Evolutionary conservation across 1,140 invertebrate species (phyloP).

Genomic region (Charaxes varanes): DNA sequence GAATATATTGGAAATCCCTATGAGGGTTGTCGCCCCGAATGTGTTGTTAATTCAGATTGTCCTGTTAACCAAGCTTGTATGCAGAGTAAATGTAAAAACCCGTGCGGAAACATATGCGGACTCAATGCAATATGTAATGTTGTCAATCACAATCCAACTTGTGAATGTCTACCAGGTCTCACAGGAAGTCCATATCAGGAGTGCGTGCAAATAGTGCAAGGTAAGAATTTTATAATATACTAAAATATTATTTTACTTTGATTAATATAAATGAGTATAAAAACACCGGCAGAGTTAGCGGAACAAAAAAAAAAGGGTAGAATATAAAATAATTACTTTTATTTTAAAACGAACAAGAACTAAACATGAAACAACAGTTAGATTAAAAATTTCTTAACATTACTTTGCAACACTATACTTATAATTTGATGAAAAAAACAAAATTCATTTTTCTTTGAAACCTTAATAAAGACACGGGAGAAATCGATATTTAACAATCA

Average conservation of each 20-base stretch:
- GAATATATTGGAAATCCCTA: conserved; percentile 79
- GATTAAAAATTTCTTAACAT: too few species aligned
- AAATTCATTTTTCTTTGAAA: too few species aligned
- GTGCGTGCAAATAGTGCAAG: conserved; percentile 39
- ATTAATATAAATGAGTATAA: neutral
- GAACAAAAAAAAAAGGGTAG: too few species aligned
- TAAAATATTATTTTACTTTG: too few species aligned
- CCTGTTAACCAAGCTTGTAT: conserved; percentile 76
- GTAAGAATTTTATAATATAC: conserved; percentile 22
- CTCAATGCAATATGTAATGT: conserved; percentile 78
- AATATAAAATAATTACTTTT: too few species aligned
- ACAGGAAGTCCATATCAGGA: conserved; percentile 76
- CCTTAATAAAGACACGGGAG: too few species aligned
- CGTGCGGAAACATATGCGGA: conserved; percentile 80
- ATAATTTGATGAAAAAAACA: too few species aligned
- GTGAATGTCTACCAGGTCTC: conserved; percentile 75
- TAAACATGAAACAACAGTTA: too few species aligned
- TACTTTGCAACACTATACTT: too few species aligned
- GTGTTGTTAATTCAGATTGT: conserved; percentile 77
- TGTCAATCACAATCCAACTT: conserved; percentile 74
- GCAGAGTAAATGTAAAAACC: conserved; percentile 78
- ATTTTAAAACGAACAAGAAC: too few species aligned
- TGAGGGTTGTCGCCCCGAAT: conserved; percentile 81
- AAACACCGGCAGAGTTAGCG: too few species aligned
- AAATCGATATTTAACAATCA: too few species aligned